Evolutionary conservation across 2,113 vertebrate species (phyloP).

Genomic region (Poeciliopsis prolifica): DNA sequence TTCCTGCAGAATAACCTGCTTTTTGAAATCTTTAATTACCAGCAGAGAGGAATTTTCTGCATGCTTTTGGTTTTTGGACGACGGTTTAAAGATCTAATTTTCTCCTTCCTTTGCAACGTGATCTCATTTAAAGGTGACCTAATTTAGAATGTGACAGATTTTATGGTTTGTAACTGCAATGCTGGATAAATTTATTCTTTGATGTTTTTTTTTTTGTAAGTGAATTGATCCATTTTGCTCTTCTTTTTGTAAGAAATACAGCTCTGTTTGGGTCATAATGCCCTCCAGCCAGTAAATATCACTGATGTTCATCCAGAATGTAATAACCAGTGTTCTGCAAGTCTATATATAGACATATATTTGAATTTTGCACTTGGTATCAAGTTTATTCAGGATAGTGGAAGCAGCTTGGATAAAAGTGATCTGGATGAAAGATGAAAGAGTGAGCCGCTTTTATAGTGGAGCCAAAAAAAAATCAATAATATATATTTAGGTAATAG

Average conservation of each 20-base stretch:
- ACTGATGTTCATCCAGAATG: conserved; percentile 50
- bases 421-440: neutral
- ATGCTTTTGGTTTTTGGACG: neutral
- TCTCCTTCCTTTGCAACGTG: neutral
- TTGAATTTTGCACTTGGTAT: neutral
- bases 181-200: conserved; percentile 5
- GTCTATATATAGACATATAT: neutral
- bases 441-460: neutral
- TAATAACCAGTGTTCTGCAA: conserved; percentile 40
- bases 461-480: too few relatives aligned
- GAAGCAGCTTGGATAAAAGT: too few relatives aligned
- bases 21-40: neutral
- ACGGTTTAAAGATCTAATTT: neutral
- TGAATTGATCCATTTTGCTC: conserved; percentile 12
- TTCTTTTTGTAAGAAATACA: conserved; percentile 17
- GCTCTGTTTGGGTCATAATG: conserved; percentile 3
- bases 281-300: conserved; percentile 53
- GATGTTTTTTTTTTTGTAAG: neutral
- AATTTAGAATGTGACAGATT: conserved; percentile 16
- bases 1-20: neutral
- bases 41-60: neutral
- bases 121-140: conserved; percentile 2
- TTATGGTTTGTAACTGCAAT: neutral
- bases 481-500: too few relatives aligned
- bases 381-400: too few relatives aligned